phyloP scores from a whole-genome alignment of 2,888 invertebrate genomes.

The Seira ritae region DNA sequence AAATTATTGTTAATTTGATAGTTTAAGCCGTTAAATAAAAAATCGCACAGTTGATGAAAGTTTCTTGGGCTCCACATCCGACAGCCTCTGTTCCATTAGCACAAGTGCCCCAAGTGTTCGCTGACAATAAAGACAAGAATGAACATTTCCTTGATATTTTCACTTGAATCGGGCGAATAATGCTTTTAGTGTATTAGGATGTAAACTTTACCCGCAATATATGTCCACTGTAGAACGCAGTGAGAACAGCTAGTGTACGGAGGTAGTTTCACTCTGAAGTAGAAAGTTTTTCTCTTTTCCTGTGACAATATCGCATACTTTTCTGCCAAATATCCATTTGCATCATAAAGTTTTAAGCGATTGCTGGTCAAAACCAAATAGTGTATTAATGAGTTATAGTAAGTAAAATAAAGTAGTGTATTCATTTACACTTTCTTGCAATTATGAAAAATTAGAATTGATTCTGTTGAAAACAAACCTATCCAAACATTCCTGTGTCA shows the following conservation, averaged over 20 bases:
- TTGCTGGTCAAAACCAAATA: constrained; percentile 12
- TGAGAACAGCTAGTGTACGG: constrained; percentile 82
- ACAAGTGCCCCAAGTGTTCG: constrained; percentile 74
- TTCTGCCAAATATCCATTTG: constrained; percentile 79
- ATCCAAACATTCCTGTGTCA: constrained; percentile 90
- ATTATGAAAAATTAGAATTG: constrained; percentile 1
- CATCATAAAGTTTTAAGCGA: constrained; percentile 78
- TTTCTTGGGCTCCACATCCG: constrained; percentile 61
- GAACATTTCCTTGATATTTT: not conserved
- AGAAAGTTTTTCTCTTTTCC: constrained; percentile 77
- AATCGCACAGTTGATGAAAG: constrained; percentile 35
- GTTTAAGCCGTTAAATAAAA: constrained; percentile 16
- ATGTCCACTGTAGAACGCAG: constrained; percentile 80
- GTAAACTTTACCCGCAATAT: constrained; percentile 76
- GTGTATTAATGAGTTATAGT: no score
- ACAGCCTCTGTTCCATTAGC: constrained; percentile 9
- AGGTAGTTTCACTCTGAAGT: constrained; percentile 87
- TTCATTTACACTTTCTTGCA: no score
- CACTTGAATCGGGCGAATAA: no score
- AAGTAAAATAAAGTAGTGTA: constrained; percentile 10
- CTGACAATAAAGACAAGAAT: constrained; percentile 75
- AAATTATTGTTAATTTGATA: no score
- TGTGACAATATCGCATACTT: constrained; percentile 58
- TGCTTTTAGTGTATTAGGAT: no score
- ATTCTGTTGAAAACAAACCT: constrained; percentile 76